These are phyloP conservation scores for Astreopora myriophthalma DNA, from an alignment of 64 coral and sea anemone genomes.

Conservation along the genomic window DNA sequence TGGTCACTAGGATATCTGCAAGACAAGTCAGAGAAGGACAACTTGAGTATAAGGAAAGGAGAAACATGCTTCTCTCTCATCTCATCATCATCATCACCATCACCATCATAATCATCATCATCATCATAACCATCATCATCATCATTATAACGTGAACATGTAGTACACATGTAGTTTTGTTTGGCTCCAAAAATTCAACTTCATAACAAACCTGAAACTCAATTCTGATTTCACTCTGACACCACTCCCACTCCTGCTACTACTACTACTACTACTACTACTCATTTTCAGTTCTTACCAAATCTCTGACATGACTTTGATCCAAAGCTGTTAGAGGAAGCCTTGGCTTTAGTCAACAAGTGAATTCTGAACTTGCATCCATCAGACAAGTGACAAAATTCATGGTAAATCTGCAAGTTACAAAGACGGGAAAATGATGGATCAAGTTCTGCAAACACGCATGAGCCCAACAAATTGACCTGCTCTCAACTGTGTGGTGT, in stretches of 20 bases:
- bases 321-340: conserved; percentile 88
- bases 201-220: background rate
- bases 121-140: no score
- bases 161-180: no score
- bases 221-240: background rate
- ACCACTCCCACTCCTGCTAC: no score
- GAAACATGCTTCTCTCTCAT: no score
- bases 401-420: conserved; percentile 82
- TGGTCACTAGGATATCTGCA: conserved; percentile 91
- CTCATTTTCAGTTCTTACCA: conserved; percentile 50
- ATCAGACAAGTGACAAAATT: conserved; percentile 93
- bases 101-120: no score
- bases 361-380: conserved; percentile 89
- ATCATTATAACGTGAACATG: no score
- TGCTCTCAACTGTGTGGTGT: no score
- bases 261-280: no score
- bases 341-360: conserved; percentile 93
- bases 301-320: conserved; percentile 84
- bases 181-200: no score
- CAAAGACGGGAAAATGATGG: background rate
- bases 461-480: no score
- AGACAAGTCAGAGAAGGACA: background rate
- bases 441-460: no score
- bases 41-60: background rate
- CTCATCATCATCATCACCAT: no score